Conservation (phyloP, 2,113 vertebrate species). For the Vulpes vulpes region DNA sequence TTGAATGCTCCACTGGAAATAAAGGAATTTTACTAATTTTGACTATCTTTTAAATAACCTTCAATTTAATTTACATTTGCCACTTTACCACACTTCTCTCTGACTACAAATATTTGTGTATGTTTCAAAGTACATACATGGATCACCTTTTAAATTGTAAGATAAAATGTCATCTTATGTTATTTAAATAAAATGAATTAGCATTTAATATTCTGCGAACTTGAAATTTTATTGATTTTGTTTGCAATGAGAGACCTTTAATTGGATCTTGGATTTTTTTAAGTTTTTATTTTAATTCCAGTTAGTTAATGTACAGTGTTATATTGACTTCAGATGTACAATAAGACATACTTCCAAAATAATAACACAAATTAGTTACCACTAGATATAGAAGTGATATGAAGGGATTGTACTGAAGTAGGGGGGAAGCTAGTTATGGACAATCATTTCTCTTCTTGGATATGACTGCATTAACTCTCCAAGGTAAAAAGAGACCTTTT, state of each 20-base stretch:
- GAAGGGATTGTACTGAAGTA: background rate
- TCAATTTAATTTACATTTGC: background rate
- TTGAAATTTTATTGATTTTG: background rate
- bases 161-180: background rate
- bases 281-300: background rate
- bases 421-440: too few species aligned
- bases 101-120: background rate
- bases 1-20: background rate
- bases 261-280: background rate
- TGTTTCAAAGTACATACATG: background rate
- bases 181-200: background rate
- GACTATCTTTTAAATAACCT: background rate
- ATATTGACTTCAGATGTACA: background rate
- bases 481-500: background rate
- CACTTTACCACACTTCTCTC: background rate
- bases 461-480: background rate
- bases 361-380: background rate
- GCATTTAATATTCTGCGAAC: background rate
- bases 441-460: background rate
- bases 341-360: background rate
- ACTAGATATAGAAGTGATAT: background rate
- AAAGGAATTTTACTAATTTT: background rate
- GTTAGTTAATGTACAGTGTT: background rate
- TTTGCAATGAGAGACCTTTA: background rate
- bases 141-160: background rate